Percentiles rank a stretch among this genome's conserved stretches.
phyloP scores from a whole-genome alignment of 2,888 invertebrate species.

The Tachina grossa region DNA sequence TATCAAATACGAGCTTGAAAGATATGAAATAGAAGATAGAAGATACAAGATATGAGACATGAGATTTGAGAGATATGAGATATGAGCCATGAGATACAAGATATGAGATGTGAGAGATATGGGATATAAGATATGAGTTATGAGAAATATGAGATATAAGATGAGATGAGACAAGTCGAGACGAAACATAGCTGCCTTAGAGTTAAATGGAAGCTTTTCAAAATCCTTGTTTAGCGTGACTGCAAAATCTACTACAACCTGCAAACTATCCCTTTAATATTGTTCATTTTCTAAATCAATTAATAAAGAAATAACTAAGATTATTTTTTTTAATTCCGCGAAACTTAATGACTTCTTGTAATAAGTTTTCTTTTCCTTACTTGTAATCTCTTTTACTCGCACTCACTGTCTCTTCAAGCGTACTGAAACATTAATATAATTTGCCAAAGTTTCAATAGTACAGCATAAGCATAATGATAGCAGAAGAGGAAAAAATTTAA shows the following conservation, averaged over 20 bases:
- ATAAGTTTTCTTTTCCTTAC: constrained; percentile 79
- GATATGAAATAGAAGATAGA: too few relatives aligned
- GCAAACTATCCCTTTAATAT: neutral
- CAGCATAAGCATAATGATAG: constrained; percentile 72
- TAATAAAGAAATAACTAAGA: constrained; percentile 56
- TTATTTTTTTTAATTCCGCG: constrained; percentile 75
- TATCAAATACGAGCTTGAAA: too few relatives aligned
- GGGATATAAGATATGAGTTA: too few relatives aligned
- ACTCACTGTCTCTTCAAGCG: constrained; percentile 40
- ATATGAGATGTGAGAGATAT: too few relatives aligned
- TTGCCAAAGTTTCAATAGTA: constrained; percentile 79
- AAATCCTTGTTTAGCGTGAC: neutral
- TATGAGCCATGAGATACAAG: too few relatives aligned
- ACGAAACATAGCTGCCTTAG: too few relatives aligned
- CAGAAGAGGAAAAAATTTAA: constrained; percentile 31
- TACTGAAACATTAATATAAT: constrained; percentile 74
- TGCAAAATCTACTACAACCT: neutral
- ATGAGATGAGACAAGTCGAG: too few relatives aligned
- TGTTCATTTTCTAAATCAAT: constrained; percentile 42
- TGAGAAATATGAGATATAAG: too few relatives aligned
- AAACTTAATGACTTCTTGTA: constrained; percentile 82
- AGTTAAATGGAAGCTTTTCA: neutral
- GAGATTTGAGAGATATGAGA: too few relatives aligned
- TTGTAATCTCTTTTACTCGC: constrained; percentile 63
- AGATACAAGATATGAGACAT: too few relatives aligned